phyloP scores from a whole-genome alignment of 1,140 invertebrate genomes.

The Trichonephila inaurata region DNA sequence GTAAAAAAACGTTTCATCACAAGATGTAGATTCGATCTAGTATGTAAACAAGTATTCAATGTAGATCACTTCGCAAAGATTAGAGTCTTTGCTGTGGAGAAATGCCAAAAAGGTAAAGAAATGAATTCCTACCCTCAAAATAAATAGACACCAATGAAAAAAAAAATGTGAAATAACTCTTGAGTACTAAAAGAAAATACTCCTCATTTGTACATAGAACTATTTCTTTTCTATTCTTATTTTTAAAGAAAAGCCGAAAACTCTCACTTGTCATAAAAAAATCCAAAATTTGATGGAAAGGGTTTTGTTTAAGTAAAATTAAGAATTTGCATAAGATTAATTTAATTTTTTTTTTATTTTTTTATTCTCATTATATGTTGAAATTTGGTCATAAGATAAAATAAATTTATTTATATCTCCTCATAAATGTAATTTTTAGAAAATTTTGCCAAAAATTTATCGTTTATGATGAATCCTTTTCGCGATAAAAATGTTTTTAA shows the following conservation, averaged over 20 bases:
- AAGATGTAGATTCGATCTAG: background rate
- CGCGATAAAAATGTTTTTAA: no score
- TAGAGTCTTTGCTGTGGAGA: background rate
- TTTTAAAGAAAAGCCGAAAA: background rate
- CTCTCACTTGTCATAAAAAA: no score
- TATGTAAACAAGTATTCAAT: background rate
- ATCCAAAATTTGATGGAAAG: no score
- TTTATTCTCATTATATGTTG: no score
- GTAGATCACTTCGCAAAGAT: background rate
- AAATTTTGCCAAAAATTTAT: no score
- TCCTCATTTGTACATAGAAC: constrained; percentile 6
- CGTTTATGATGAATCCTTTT: no score
- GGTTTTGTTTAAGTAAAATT: no score
- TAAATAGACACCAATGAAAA: background rate
- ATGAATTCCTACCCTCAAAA: background rate
- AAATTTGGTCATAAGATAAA: no score
- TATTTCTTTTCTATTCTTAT: background rate
- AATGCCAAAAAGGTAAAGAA: constrained; percentile 12
- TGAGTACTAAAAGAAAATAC: background rate
- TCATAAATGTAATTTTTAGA: no score
- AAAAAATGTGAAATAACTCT: background rate
- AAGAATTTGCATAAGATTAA: no score
- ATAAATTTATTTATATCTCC: no score
- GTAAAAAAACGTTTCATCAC: background rate
- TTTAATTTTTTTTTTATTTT: no score